Base-by-base conservation (phyloP, 2,888 invertebrate species). In the Lepeophtheirus nordmannii region DNA sequence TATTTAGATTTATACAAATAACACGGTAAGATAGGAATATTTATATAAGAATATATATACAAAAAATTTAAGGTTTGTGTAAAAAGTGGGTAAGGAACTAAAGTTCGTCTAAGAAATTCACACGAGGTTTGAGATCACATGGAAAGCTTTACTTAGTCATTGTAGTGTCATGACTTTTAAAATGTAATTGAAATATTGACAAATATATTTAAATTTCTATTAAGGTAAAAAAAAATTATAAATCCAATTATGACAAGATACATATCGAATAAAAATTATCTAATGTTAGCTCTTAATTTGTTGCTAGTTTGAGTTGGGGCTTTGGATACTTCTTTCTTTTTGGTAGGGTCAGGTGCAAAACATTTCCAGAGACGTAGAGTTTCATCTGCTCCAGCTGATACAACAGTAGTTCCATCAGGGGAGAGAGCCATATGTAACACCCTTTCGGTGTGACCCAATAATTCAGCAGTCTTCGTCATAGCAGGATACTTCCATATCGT, bases 401-500 rank as follows among this genome's bases (percentile, higher is more conserved):
- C 84, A 1, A 98, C 89, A 0, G 89, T 89, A 67, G 85, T 86
- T 22, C 90, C 91, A 77, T 96, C 94, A 0, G 97, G 96, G 2
- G 94, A 94, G 80, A 93, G 84, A 10, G 89, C 87, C 71, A 97
- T 80, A 75, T 91, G 88, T 70, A 98, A 77, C 63, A 97, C 88
- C 39, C 97, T 81, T 53, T 87, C 86, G 60, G 87, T 83, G 76
- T 98, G 97, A 0, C 96, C 96, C 11, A 82, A 12, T 38, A 65
- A 38, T 39, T 65, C 65, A 9, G 62, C 62, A 10, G 40, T 41
- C 39, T 62, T 62, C 1, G 62, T 62, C 62, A 96, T 85, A 57
- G 82, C 78, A 0, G 97, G 96, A 76, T 97, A 97, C 78, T 94
- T 94, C 97, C 96, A 98, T 68, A 98, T 85, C 61, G 87, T 86